Evolutionary conservation across 2,888 invertebrate genomes (phyloP), one percentile per base, ranked within the genome.

Genomic region (Electrophaes corylata): DNA sequence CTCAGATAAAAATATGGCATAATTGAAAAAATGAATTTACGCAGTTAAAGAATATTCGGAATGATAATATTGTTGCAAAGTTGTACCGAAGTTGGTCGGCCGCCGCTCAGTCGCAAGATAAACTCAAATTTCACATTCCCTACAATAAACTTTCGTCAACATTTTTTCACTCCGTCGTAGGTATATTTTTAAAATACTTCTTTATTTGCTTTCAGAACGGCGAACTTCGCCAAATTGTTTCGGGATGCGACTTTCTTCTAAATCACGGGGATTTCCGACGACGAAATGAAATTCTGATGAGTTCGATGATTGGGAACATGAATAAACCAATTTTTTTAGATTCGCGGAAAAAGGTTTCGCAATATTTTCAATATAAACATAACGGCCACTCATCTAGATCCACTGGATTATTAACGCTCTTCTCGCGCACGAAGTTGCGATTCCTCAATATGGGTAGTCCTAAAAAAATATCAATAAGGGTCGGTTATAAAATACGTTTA

Each of bases 131-230:
- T 78, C 76, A 77, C 78, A 72, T 78, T 73, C 68, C 76, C 75
- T 79, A 83, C 84, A 84, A 84, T 78, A 78, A 82, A 82, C 70
- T 83, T 83, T 72, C 55, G 46, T 50, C 58, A 64, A 68, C 73
- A 75, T 81, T 83, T 83, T 76, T 75, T 66, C 71, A 72, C 70
- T 75, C 71, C 65, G 47, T 64, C 64, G 49, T 65, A 67, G 71
- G 81, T 81, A 84, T 82, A 82, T 83, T 86, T 80, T 72, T 79
- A 79, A 81, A 84, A 81, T 77, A 81, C 76, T 82, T 79, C 72
- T 75, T 76, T 78, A 79, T 85, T 84, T 83, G 79, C 81, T 77
- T 75, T 78, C 67, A 72, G 75, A 75, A 79, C 80, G 68, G 64
- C 70, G 73, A 78, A 73, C 75, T 75, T 76, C 69, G 76, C 52